Evolutionary conservation across 1,140 invertebrate genomes (phyloP).

Genomic region (Drosophila orosa): DNA sequence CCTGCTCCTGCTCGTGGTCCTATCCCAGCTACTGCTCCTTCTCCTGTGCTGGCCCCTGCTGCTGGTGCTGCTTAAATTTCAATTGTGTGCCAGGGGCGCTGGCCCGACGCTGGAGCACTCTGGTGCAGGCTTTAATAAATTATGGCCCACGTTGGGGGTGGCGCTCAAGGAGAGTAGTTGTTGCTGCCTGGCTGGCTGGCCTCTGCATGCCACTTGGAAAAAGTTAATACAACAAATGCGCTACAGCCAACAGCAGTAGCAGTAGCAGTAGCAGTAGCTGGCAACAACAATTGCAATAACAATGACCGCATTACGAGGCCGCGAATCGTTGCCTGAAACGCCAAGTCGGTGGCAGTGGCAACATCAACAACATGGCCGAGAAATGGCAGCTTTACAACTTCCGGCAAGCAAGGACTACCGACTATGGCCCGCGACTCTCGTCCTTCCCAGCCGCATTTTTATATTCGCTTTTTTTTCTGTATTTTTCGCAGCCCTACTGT

Average conservation of each 20-base stretch:
- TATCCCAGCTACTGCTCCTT: neutral
- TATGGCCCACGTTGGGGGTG: conserved; percentile 56
- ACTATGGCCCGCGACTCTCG: conserved; percentile 1
- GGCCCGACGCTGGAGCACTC: conserved; percentile 78
- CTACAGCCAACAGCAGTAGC: conserved; percentile 46
- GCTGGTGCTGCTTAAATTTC: conserved; percentile 74
- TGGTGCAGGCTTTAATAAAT: conserved; percentile 82
- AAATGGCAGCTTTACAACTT: conserved; percentile 84
- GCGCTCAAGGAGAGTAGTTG: conserved; percentile 25
- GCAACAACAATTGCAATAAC: conserved; percentile 69
- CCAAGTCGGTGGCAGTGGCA: conserved; percentile 54
- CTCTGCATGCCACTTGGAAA: conserved; percentile 74
- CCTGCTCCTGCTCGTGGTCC: neutral
- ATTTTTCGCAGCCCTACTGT: conserved; percentile 11
- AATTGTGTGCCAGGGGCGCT: conserved; percentile 72
- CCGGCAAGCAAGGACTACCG: conserved; percentile 66
- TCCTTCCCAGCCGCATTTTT: conserved; percentile 20
- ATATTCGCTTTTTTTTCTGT: conserved; percentile 11
- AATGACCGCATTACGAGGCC: conserved; percentile 81
- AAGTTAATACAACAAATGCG: conserved; percentile 81
- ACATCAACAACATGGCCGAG: conserved; percentile 72
- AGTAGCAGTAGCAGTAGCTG: conserved; percentile 41
- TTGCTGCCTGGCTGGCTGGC: conserved; percentile 19
- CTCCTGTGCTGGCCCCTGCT: conserved; percentile 19
- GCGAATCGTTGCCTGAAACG: conserved; percentile 76